phyloP scores from a whole-genome alignment of 1,140 invertebrate genomes.

The Drosophila persimilis region DNA sequence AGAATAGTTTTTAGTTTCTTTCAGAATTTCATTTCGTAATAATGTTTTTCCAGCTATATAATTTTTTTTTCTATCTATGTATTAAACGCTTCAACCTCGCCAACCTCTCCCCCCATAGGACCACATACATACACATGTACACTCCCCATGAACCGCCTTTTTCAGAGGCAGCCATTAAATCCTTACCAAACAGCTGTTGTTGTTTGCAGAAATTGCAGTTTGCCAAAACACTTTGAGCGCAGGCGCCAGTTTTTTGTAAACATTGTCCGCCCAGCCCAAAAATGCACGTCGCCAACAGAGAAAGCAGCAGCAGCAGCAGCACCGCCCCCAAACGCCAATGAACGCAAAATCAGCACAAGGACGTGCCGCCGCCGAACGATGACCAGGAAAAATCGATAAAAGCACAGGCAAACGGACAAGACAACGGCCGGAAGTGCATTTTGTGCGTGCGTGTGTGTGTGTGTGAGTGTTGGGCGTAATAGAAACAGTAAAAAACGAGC shows the following conservation, averaged over 20 bases:
- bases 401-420: slow-evolving; percentile 42
- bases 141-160: too few relatives aligned
- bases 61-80: too few relatives aligned
- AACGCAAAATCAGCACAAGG: slow-evolving; percentile 73
- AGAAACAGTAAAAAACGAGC: slow-evolving; percentile 7
- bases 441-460: slow-evolving; percentile 11
- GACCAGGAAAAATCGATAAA: slow-evolving; percentile 73
- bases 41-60: too few relatives aligned
- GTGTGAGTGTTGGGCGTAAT: slow-evolving; percentile 12
- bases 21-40: too few relatives aligned
- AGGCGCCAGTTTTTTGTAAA: slow-evolving; percentile 62
- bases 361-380: slow-evolving; percentile 36
- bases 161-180: too few relatives aligned
- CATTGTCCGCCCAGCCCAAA: slow-evolving; percentile 62
- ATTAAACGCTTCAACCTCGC: too few relatives aligned
- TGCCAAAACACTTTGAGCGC: slow-evolving; percentile 45
- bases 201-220: slow-evolving; percentile 41
- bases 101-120: too few relatives aligned
- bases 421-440: slow-evolving; percentile 71
- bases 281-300: slow-evolving; percentile 14
- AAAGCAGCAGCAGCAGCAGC: slow-evolving; percentile 4
- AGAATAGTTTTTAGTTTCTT: too few relatives aligned
- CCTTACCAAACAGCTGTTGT: slow-evolving; percentile 20
- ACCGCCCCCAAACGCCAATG: slow-evolving; percentile 44
- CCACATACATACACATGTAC: too few relatives aligned